Evolutionary conservation across 2,797 vertebrate species (phyloP), one percentile per base, ranked within the genome.

Genomic region (Denticeps clupeoides): DNA sequence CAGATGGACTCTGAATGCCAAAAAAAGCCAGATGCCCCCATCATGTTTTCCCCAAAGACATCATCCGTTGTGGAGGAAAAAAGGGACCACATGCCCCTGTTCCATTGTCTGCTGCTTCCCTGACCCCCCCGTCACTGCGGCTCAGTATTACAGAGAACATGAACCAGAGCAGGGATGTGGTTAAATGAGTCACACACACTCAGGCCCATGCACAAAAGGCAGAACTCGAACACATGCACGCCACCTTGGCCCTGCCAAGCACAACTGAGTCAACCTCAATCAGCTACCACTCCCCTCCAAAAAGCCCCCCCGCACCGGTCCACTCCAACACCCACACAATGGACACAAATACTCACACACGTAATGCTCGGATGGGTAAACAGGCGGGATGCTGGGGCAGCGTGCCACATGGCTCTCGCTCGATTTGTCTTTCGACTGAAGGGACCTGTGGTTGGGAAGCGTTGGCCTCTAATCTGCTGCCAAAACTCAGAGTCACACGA

Each of bases 11-110:
- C 43, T 50, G 55, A 58, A 56, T 61, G 63, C 60, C 50, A 59
- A 56, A 44, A n/a, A n/a, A 49, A 61, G 58, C 48, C 63, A 63
- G 58, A 62, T 64, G 53, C 53, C 60, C 51, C 52, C 53, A 57
- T 60, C 57, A 54, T 49, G 44, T 51, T 53, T 59, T 31, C 56
- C 58, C 55, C 45, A 61, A 60, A 56, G 52, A 57, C 57, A 18
- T 58, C 61, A 62, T 53, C 47, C 46, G 45, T 49, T 53, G 56
- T 35, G 18, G 45, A 51, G 58, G 56, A n/a, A n/a, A n/a, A n/a
- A 55, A 48, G 49, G 52, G 40, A 33, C 60, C 57, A 62, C 57
- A 56, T 59, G 56, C 48, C 53, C 42, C 37, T 4, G 45, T 33
- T 50, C 44, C 42, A 62, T 56, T 53, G 59, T 54, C 42, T 51